phyloP scores from a whole-genome alignment of 1,140 invertebrate genomes.

The Papilio glaucus region DNA sequence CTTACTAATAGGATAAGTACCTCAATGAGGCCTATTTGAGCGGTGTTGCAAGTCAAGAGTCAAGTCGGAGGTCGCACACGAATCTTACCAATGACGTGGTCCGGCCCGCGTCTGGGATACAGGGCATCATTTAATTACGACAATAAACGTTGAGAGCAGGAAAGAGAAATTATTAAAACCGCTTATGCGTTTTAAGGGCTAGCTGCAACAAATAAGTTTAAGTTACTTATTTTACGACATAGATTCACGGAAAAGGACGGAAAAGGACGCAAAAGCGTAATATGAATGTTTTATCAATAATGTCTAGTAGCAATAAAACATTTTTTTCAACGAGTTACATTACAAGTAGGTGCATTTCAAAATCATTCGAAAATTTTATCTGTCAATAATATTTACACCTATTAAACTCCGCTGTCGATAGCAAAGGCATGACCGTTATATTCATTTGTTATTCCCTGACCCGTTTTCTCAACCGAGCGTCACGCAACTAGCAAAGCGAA shows the following conservation, averaged over 20 bases:
- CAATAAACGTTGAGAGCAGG: constrained; percentile 21
- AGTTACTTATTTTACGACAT: no score
- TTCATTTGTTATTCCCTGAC: constrained; percentile 53
- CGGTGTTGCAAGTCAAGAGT: constrained; percentile 50
- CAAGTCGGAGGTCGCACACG: constrained; percentile 43
- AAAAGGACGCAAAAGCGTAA: not conserved
- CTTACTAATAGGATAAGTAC: constrained; percentile 51
- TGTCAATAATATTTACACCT: not conserved
- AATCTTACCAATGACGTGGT: constrained; percentile 36
- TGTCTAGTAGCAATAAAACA: not conserved
- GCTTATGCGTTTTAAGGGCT: not conserved
- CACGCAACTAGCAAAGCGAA: constrained; percentile 56
- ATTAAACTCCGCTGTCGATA: not conserved
- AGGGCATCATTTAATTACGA: constrained; percentile 31
- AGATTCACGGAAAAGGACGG: not conserved
- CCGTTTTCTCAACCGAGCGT: constrained; percentile 50
- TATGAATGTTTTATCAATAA: not conserved
- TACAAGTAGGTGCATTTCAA: not conserved
- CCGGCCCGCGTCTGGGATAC: constrained; percentile 4
- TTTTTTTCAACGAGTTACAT: not conserved
- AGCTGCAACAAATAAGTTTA: not conserved
- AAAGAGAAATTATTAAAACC: constrained; percentile 23
- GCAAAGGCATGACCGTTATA: not conserved
- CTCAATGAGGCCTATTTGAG: constrained; percentile 48
- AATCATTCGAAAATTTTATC: not conserved